Evolutionary conservation across 2,113 vertebrate species (phyloP), one percentile per base, ranked within the genome.

Genomic region (Ochotona princeps): DNA sequence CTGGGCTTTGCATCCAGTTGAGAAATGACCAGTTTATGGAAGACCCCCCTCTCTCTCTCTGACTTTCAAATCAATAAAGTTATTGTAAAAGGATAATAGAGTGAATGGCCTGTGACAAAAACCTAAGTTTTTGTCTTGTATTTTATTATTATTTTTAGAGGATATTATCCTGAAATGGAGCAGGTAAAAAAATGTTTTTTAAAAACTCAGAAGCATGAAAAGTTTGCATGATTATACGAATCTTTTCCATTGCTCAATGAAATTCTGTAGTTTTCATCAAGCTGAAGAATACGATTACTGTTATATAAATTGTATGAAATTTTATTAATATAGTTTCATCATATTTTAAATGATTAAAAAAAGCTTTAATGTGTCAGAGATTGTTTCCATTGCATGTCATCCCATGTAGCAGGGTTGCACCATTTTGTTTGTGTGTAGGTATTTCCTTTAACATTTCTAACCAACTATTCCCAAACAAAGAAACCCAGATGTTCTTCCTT

Each of bases 341-440:
- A 11, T 87, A 69, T 76, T 85, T 49, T 7, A 47, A 23, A 63
- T 90, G 12, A 44, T 61, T 63, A 3, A 44, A 66, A 54, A 79
- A 47, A 23, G 3, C 74, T 83, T 69, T 78, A 63, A 61, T 82
- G 26, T 79, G 1, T 60, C 92, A 93, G 96, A 93, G 90, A 94
- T 94, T 92, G 72, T 88, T 79, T 98, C 97, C 97, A 94, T 94
- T 98, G 97, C 97, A 97, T 67, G 67, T 97, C 95, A 76, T 96
- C 97, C 96, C 51, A 87, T 74, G 65, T 94, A 89, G 83, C 97
- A 96, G 95, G 93, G 70, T 86, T 97, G 85, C 21, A 6, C 83
- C 93, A 49, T 94, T 49, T 21, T 65, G 44, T 94, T 93, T 96
- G 76, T 96, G 82, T 91, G 73, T 91, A 96, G 88, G 82, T 72